These are phyloP conservation scores for Nothura maculosa DNA, from an alignment of 2,797 vertebrate species.

Conservation along the genomic window DNA sequence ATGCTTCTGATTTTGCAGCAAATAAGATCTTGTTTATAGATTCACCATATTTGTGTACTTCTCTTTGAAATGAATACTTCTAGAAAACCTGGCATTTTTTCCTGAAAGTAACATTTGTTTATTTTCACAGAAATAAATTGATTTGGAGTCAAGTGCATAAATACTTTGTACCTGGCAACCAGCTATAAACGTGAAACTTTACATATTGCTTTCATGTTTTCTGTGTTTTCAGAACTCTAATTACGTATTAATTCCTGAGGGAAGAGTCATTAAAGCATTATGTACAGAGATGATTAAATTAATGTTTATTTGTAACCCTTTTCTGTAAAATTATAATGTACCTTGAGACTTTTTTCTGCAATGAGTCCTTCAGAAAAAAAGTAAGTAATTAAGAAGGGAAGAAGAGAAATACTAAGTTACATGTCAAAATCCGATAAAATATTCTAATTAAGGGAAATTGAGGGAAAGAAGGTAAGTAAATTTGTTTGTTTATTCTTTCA, in stretches of 20 bases:
- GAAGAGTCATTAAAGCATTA: slow-evolving; percentile 45
- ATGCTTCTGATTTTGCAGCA: neutral
- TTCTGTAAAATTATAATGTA: slow-evolving; percentile 1
- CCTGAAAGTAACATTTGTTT: neutral
- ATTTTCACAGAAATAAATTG: neutral
- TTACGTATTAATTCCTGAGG: neutral
- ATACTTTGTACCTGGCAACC: neutral
- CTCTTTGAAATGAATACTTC: neutral
- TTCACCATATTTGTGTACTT: neutral
- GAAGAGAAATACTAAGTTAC: slow-evolving; percentile 1
- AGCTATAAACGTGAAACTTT: neutral
- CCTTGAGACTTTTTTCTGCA: slow-evolving; percentile 37
- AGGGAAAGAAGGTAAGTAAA: slow-evolving; percentile 74
- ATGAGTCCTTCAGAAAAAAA: slow-evolving; percentile 49
- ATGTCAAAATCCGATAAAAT: neutral
- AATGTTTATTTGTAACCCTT: slow-evolving; percentile 34
- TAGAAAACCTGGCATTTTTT: neutral
- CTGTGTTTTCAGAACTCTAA: neutral
- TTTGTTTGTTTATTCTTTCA: neutral
- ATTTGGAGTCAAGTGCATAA: neutral
- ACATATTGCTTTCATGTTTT: neutral
- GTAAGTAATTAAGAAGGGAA: neutral
- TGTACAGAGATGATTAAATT: neutral
- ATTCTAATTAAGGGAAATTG: neutral
- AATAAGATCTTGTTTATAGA: neutral